Conservation (phyloP, 2,113 vertebrate species). For the Morone saxatilis region DNA sequence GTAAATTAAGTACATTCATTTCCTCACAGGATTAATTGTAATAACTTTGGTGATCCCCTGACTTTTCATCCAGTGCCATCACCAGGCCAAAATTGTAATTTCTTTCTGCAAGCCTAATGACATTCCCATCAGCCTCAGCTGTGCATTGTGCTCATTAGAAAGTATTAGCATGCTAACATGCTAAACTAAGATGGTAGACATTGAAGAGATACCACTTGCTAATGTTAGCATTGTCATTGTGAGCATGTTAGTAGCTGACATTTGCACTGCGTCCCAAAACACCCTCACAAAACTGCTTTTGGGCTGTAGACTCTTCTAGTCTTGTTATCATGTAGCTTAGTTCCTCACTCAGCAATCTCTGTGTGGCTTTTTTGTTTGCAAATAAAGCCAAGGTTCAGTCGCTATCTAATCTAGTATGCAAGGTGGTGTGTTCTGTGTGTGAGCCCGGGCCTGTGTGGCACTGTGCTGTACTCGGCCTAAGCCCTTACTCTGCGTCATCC, state of each 20-base stretch:
- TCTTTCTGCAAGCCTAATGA: neutral
- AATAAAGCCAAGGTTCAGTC: conserved; percentile 37
- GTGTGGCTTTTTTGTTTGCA: conserved; percentile 27
- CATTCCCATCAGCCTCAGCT: neutral
- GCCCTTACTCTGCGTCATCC: conserved; percentile 65
- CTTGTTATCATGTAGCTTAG: neutral
- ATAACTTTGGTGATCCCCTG: neutral
- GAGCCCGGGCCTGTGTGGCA: conserved; percentile 31
- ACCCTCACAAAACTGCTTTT: neutral
- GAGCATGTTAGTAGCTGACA: neutral
- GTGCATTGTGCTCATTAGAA: neutral
- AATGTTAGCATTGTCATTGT: neutral
- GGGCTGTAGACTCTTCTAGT: neutral
- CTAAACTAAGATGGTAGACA: neutral
- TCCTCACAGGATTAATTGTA: too few species aligned
- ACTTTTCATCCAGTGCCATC: neutral
- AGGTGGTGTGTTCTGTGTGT: conserved; percentile 25
- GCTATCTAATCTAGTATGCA: conserved; percentile 37
- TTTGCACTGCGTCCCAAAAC: neutral
- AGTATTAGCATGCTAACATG: neutral
- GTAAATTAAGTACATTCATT: too few species aligned
- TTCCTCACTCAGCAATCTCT: neutral
- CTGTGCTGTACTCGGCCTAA: conserved; percentile 46
- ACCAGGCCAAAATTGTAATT: neutral
- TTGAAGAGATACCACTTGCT: neutral